Percentiles rank a stretch among this genome's conserved stretches.
Conservation (phyloP, 2,113 vertebrate species). For the Cathartes aura region DNA sequence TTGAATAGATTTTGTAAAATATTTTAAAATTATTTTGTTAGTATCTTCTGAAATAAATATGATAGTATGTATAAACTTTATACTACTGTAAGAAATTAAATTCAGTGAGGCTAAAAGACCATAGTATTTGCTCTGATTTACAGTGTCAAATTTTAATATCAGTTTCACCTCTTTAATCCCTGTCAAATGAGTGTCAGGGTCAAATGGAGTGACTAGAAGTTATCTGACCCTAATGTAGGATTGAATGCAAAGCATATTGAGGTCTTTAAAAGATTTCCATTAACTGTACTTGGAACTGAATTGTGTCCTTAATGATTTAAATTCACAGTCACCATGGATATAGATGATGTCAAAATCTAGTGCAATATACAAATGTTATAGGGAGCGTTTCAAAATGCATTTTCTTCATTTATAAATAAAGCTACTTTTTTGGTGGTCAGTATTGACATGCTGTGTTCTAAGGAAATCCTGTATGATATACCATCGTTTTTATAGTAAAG, state of each 20-base stretch:
- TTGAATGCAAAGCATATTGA: not conserved
- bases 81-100: not conserved
- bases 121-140: not conserved
- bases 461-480: not conserved
- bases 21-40: not conserved
- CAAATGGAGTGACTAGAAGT: not conserved
- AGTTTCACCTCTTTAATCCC: not conserved
- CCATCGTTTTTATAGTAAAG: not conserved
- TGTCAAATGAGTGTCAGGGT: not conserved
- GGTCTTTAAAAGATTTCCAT: not conserved
- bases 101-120: not conserved
- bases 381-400: slow-evolving; percentile 21
- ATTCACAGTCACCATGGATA: not conserved
- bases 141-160: not conserved
- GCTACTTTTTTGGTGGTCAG: not conserved
- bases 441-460: not conserved
- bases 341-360: not conserved
- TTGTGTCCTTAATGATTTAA: not conserved
- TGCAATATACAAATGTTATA: not conserved
- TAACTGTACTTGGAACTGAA: not conserved
- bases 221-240: not conserved
- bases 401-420: slow-evolving; percentile 54
- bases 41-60: not conserved
- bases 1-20: not conserved
- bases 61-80: not conserved